Evolutionary conservation across 64 coral and sea anemone genomes (phyloP).

Genomic region (Pachyseris speciosa): DNA sequence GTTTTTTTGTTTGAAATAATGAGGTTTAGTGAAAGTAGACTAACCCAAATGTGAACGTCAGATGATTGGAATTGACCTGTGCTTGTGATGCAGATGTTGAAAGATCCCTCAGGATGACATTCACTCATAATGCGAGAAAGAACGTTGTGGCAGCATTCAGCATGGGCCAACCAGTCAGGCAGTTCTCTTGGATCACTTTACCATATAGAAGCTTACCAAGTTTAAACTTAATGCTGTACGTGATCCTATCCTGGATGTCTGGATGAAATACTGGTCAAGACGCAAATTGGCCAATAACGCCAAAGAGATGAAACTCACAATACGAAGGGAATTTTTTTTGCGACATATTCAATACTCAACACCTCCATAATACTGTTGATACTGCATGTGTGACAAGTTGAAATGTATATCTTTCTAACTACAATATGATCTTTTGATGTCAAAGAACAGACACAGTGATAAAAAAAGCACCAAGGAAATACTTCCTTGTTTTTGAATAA

Average conservation of each 20-base stretch:
- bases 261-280: not conserved
- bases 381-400: not conserved
- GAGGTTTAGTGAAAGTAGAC: not conserved
- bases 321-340: not conserved
- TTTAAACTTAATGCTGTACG: not conserved
- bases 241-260: not conserved
- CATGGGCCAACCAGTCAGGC: not conserved
- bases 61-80: not conserved
- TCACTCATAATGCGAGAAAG: not conserved
- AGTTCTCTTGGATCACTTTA: not conserved
- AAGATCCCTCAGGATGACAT: not conserved
- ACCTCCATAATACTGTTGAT: not conserved
- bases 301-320: not conserved
- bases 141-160: too few species aligned
- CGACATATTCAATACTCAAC: not conserved
- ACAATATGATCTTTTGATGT: too few species aligned
- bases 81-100: not conserved
- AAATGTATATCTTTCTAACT: not conserved
- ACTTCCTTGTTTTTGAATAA: too few species aligned
- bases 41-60: not conserved
- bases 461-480: too few species aligned
- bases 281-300: not conserved
- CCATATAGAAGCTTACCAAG: not conserved
- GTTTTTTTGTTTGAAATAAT: too few species aligned
- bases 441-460: too few species aligned